Conservation (phyloP, 2,888 invertebrate genomes). For the Isotomurus palustris region DNA sequence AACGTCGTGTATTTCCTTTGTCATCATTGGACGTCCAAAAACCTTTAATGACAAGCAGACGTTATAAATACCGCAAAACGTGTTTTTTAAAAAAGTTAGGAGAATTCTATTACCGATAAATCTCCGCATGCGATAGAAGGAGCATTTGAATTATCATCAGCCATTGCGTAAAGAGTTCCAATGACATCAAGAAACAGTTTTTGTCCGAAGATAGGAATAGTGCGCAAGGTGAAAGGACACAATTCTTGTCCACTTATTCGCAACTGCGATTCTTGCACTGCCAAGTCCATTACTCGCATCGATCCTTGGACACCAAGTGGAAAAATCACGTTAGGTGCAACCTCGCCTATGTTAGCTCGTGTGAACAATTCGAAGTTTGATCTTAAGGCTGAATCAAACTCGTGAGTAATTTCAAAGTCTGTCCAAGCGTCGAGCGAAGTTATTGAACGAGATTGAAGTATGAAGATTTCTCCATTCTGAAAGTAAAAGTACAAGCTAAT, state of each 20-base stretch:
- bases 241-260: no score
- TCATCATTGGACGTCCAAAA: slow-evolving; percentile 60
- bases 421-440: slow-evolving; percentile 69
- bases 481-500: neutral
- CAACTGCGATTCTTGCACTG: no score
- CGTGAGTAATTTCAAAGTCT: slow-evolving; percentile 72
- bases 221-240: slow-evolving; percentile 28
- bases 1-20: slow-evolving; percentile 54
- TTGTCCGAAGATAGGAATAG: slow-evolving; percentile 47
- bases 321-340: neutral
- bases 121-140: slow-evolving; percentile 55
- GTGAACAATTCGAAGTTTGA: slow-evolving; percentile 63
- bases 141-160: slow-evolving; percentile 53
- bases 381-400: slow-evolving; percentile 65
- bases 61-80: neutral
- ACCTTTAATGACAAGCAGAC: slow-evolving; percentile 47
- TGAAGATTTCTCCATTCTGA: slow-evolving; percentile 52
- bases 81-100: neutral
- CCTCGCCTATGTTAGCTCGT: slow-evolving; percentile 71
- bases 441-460: slow-evolving; percentile 74
- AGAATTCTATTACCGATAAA: slow-evolving; percentile 51
- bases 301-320: slow-evolving; percentile 6
- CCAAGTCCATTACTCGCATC: no score
- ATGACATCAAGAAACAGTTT: slow-evolving; percentile 51
- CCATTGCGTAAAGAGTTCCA: slow-evolving; percentile 54